These are phyloP conservation scores for Hydrotaea diabolus DNA, from an alignment of 2,888 invertebrate genomes.

Conservation along the genomic window DNA sequence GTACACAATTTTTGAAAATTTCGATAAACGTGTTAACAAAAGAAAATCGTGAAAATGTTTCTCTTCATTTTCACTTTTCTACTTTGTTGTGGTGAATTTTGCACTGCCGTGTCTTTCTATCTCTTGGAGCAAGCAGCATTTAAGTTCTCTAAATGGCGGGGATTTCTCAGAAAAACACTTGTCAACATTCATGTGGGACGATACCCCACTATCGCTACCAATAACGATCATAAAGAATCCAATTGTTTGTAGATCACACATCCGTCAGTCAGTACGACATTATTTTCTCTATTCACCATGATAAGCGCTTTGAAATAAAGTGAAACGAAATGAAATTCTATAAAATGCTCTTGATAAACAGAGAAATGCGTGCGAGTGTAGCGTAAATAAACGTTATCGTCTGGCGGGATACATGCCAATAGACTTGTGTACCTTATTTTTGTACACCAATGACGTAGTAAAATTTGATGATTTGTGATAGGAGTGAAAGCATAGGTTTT, in stretches of 20 bases:
- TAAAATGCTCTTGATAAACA: background rate
- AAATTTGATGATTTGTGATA: conserved; percentile 9
- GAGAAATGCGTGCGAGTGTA: conserved; percentile 8
- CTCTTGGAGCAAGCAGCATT: background rate
- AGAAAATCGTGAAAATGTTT: background rate
- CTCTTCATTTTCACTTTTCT: background rate
- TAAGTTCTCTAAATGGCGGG: background rate
- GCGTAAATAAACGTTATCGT: conserved; percentile 2
- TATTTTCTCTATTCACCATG: conserved; percentile 5
- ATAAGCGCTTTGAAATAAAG: conserved; percentile 14
- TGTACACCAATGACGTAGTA: conserved; percentile 33
- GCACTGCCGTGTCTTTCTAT: background rate
- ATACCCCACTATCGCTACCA: background rate
- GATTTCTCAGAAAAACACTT: background rate
- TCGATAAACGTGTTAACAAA: background rate
- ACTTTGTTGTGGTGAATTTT: background rate
- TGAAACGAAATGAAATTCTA: conserved; percentile 5
- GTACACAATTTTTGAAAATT: background rate
- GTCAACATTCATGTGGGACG: background rate
- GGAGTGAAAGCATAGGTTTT: conserved; percentile 25
- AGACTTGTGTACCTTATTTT: background rate
- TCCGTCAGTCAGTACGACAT: background rate
- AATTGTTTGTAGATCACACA: background rate
- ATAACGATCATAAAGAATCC: background rate
- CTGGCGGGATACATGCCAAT: background rate